These are phyloP conservation scores for Barnardius zonarius DNA, from an alignment of 2,113 vertebrate genomes.

Conservation along the genomic window DNA sequence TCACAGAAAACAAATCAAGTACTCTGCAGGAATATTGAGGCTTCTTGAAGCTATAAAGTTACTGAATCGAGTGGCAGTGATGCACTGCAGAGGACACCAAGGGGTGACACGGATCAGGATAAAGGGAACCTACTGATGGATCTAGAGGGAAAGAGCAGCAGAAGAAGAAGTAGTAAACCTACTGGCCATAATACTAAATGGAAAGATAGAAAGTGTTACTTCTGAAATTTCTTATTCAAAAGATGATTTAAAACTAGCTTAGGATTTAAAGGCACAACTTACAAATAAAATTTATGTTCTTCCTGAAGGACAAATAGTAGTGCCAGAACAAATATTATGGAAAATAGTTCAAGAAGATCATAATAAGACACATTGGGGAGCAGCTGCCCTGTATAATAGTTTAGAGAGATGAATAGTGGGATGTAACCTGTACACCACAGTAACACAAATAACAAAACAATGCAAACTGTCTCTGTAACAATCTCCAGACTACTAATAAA, in stretches of 20 bases:
- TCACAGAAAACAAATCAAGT: neutral
- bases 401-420: neutral
- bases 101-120: neutral
- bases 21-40: neutral
- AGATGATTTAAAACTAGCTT: neutral
- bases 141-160: neutral
- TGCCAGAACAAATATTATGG: neutral
- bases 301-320: neutral
- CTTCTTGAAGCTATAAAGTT: neutral
- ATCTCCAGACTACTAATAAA: neutral
- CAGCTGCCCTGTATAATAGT: neutral
- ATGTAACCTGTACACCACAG: neutral
- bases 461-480: neutral
- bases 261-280: neutral
- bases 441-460: neutral
- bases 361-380: neutral
- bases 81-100: neutral
- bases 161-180: neutral
- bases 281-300: neutral
- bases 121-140: neutral
- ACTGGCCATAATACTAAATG: neutral
- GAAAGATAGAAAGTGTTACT: neutral
- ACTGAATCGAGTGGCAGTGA: neutral
- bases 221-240: neutral
- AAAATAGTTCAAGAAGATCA: neutral